Base-by-base conservation (phyloP, 2,888 invertebrate species). In the Nephrocerus scutellatus region DNA sequence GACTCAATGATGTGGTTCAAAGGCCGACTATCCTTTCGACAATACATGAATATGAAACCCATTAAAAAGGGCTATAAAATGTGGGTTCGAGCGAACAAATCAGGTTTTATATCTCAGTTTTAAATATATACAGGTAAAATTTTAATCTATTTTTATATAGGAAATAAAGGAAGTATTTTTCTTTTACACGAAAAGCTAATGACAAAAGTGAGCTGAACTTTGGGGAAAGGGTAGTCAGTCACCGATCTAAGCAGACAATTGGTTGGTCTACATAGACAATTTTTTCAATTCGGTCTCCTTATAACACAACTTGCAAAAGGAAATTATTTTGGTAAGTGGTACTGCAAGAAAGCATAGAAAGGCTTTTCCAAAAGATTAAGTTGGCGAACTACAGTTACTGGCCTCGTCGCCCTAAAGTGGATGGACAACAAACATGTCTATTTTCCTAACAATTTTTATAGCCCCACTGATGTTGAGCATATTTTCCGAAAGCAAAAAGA, bases 101-200 rank as follows among this genome's bases (percentile, higher is more conserved):
- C 16, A 5, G 29, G 29, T 6, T 56, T 51, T 43, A 36, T 53
- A 18, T 49, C 37, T 32, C 37, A 56, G 23, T 59, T 60, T 50
- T 49, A 58, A 30, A 48, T 56, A 21, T 55, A 55, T 36, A 53
- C 50, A 13, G 53, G 58, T 5, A 69, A 68, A 46, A 58, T 53
- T 42, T 54, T 44, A 45, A 61, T 62, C 46, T 57, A 61, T 28
- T 29, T 29, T 3, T 14, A 14, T 15, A 9, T 29, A 14, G 6
- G 12, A 14, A 29, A 29, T 29, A 14, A 15, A 29, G n/a, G n/a
- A 2, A 12, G 5, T 9, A 14, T 29, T 14, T 14, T 14, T 29
- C 6, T 29, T 29, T 29, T 29, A 29, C 13, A 29, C 16, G 29
- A 14, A 29, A 29, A 15, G 29, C 29, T 29, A 14, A 12, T 29